These are phyloP conservation scores for Heliothis peltigera DNA, from an alignment of 2,888 invertebrate species.

Conservation along the genomic window DNA sequence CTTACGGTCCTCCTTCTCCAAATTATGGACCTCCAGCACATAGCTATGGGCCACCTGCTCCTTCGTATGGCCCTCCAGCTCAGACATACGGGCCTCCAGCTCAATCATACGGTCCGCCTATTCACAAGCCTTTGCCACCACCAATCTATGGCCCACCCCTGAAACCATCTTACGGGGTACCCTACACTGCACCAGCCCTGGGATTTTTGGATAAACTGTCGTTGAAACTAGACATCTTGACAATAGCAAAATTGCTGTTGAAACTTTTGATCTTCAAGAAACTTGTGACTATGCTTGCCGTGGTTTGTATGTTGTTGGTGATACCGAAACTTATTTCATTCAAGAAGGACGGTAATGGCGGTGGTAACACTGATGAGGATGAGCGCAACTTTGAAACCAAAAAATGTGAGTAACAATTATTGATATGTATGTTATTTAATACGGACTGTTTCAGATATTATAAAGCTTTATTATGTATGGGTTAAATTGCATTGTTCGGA, in stretches of 20 bases:
- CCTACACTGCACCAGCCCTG: conserved; percentile 88
- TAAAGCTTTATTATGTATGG: no score
- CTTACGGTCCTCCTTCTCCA: conserved; percentile 66
- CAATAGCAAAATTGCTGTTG: conserved; percentile 93
- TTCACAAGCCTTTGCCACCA: conserved; percentile 72
- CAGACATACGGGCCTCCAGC: conserved; percentile 80
- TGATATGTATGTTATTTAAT: not conserved
- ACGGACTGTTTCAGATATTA: not conserved
- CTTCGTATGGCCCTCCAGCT: conserved; percentile 84
- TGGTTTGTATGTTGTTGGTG: conserved; percentile 93
- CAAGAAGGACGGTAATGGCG: conserved; percentile 77
- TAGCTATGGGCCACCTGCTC: conserved; percentile 78
- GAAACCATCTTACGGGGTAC: conserved; percentile 87
- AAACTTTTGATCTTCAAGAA: conserved; percentile 95
- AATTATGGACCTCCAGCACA: conserved; percentile 80
- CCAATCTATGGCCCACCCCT: conserved; percentile 84
- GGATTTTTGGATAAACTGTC: conserved; percentile 92
- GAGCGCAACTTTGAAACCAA: conserved; percentile 73
- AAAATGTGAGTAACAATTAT: conserved; percentile 72
- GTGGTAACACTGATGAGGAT: conserved; percentile 74
- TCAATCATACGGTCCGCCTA: conserved; percentile 79
- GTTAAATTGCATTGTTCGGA: no score
- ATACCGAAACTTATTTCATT: conserved; percentile 92
- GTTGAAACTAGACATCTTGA: conserved; percentile 92
- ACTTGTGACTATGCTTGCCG: conserved; percentile 94